phyloP scores from a whole-genome alignment of 2,113 vertebrate species.

The Epinephelus moara region DNA sequence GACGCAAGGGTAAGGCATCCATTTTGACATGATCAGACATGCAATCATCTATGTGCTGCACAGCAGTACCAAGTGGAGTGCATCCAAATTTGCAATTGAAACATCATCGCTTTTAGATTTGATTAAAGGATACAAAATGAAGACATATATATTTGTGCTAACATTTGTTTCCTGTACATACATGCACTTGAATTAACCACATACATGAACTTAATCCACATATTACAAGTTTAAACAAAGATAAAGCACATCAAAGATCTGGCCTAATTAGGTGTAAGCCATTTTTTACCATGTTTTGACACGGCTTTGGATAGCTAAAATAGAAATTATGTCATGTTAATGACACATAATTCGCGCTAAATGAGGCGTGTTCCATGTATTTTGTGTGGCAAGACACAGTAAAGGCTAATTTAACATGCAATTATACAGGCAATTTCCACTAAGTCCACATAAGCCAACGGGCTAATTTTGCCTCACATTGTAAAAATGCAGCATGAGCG shows the following conservation, averaged over 20 bases:
- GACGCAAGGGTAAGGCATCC: conserved; percentile 92
- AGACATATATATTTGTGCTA: background rate
- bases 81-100: background rate
- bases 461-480: conserved; percentile 47
- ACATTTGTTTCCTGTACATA: background rate
- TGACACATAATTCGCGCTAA: conserved; percentile 59
- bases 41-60: conserved; percentile 28
- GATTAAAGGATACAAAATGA: too few relatives aligned
- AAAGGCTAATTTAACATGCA: conserved; percentile 68
- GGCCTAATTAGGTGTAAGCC: conserved; percentile 17
- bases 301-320: conserved; percentile 29
- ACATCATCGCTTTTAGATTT: background rate
- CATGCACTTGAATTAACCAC: background rate
- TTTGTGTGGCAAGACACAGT: conserved; percentile 50
- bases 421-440: conserved; percentile 72
- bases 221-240: conserved; percentile 8
- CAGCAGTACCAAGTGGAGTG: conserved; percentile 9
- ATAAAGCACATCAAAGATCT: conserved; percentile 20
- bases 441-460: conserved; percentile 59
- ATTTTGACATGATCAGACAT: conserved; percentile 39
- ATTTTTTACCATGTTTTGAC: conserved; percentile 43
- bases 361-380: conserved; percentile 68
- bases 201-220: background rate
- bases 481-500: conserved; percentile 61
- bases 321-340: conserved; percentile 59